phyloP scores from a whole-genome alignment of 2,797 vertebrate genomes.

The Cyclopterus lumpus region DNA sequence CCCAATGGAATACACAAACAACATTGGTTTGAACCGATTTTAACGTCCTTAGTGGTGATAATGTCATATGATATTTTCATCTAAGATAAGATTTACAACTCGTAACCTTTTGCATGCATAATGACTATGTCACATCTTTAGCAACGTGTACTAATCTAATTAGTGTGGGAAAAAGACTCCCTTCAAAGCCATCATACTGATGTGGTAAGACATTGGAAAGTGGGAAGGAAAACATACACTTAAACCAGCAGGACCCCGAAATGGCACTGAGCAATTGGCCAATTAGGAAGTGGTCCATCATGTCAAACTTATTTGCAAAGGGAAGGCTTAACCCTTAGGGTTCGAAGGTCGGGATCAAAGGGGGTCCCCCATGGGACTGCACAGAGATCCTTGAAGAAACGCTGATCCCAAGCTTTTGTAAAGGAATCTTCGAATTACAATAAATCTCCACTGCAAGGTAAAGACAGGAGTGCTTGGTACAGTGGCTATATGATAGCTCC shows the following conservation, averaged over 20 bases:
- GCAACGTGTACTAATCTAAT: not conserved
- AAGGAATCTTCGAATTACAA: slow-evolving; percentile 87
- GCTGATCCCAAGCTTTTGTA: slow-evolving; percentile 85
- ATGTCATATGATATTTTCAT: slow-evolving; percentile 22
- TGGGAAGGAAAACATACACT: slow-evolving; percentile 65
- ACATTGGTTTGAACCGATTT: slow-evolving; percentile 16
- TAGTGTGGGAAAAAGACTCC: not conserved
- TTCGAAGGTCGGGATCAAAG: slow-evolving; percentile 85
- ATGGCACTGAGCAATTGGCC: slow-evolving; percentile 74
- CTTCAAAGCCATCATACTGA: slow-evolving; percentile 38
- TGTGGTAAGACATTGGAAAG: slow-evolving; percentile 42
- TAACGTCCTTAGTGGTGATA: not conserved
- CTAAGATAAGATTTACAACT: slow-evolving; percentile 5
- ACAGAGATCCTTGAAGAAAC: slow-evolving; percentile 78
- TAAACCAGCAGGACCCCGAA: slow-evolving; percentile 72
- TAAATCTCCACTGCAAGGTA: slow-evolving; percentile 84
- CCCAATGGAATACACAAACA: slow-evolving; percentile 25
- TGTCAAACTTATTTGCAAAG: slow-evolving; percentile 85
- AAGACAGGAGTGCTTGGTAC: slow-evolving; percentile 78
- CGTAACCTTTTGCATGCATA: slow-evolving; percentile 8
- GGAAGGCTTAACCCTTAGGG: slow-evolving; percentile 84
- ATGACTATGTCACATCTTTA: not conserved
- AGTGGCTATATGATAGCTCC: slow-evolving; percentile 83
- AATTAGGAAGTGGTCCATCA: slow-evolving; percentile 85
- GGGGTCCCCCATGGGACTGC: slow-evolving; percentile 81